These are phyloP conservation scores for Panagrolaimus sp. DNA, from an alignment of 1,140 invertebrate species.

Conservation along the genomic window DNA sequence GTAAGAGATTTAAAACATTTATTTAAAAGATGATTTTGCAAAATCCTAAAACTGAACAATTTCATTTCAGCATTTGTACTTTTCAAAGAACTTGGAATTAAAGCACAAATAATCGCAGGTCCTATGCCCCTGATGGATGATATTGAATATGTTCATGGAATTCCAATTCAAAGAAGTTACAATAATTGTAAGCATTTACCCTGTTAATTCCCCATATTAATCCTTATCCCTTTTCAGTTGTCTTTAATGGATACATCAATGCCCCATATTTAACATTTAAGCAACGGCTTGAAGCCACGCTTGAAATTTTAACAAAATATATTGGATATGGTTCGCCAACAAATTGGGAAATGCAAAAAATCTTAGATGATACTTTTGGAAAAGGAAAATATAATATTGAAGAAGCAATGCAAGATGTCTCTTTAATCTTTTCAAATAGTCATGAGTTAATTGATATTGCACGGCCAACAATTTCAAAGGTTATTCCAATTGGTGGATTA, in stretches of 20 bases:
- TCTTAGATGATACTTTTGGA: neutral
- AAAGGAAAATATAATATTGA: neutral
- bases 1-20: neutral
- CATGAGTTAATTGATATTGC: neutral
- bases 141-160: neutral
- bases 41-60: too few relatives aligned
- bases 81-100: constrained; percentile 6
- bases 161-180: neutral
- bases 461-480: neutral
- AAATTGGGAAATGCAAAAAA: neutral
- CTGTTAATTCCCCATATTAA: neutral
- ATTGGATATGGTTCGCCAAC: neutral
- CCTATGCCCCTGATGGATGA: neutral
- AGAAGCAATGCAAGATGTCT: neutral
- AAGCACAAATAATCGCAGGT: neutral
- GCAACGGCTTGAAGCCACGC: neutral
- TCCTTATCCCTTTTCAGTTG: neutral
- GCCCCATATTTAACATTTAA: neutral
- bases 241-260: neutral
- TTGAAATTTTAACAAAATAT: neutral
- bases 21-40: too few relatives aligned
- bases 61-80: neutral
- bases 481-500: neutral
- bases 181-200: neutral
- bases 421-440: neutral